Conservation (phyloP, 1,140 invertebrate genomes). For the Diachasmimorpha longicaudata region DNA sequence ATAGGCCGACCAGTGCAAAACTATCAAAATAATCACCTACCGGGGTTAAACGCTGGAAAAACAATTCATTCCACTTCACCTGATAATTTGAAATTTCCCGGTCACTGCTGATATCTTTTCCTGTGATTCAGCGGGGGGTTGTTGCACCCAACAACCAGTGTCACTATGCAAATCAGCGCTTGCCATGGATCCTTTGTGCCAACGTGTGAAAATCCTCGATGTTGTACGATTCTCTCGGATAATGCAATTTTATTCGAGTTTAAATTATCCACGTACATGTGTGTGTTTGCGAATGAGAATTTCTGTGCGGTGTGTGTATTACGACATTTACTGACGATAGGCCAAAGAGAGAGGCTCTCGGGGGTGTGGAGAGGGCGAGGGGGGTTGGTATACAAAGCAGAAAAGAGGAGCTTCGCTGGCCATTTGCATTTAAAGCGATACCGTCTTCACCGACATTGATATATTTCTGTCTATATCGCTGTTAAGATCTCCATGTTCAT, state of each 20-base stretch:
- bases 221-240: slow-evolving; percentile 4
- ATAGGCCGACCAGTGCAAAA: not conserved
- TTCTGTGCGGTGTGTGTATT: not conserved
- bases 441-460: slow-evolving; percentile 35
- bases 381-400: not conserved
- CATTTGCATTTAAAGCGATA: slow-evolving; percentile 60
- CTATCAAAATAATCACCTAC: not conserved
- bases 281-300: not conserved
- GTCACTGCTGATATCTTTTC: not conserved
- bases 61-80: not conserved
- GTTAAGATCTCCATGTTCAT: slow-evolving; percentile 49
- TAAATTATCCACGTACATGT: not conserved
- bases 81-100: not conserved
- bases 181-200: slow-evolving; percentile 1
- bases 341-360: not conserved
- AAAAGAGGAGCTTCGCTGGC: slow-evolving; percentile 9
- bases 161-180: not conserved
- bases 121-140: not conserved
- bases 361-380: not conserved
- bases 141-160: not conserved
- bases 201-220: not conserved
- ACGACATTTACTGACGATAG: slow-evolving; percentile 1
- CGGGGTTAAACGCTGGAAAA: not conserved
- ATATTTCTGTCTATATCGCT: slow-evolving; percentile 51
- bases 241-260: slow-evolving; percentile 28